Evolutionary conservation across 2,113 vertebrate genomes (phyloP), one percentile per base, ranked within the genome.

Genomic region (Odontesthes bonariensis): DNA sequence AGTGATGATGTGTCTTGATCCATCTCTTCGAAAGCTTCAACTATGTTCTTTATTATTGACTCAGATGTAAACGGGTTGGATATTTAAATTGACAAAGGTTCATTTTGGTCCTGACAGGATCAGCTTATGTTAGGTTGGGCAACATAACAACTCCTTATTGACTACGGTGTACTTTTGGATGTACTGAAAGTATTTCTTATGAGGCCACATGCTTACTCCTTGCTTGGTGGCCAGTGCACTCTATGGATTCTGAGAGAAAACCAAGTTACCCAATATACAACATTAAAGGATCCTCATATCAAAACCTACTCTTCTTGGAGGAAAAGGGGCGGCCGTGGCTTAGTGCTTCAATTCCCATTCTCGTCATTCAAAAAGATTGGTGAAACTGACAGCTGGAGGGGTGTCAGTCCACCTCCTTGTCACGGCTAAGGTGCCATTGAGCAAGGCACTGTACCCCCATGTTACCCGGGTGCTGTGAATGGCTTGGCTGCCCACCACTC

Each of bases 31-130:
- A 65, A 77, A 71, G 69, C 59, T 14, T 61, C 69, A 75, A 75
- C 56, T 56, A 69, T n/a, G 46, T 76, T 67, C 64, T 61, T 64
- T 71, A 73, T 73, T 73, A 73, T 80, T 81, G 73, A 76, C 76
- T 89, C 73, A 51, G 74, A 67, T 73, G 59, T 74, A 79, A 79
- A 76, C 59, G n/a, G 44, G 52, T 46, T 62, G 74, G 57, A 19
- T 79, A 79, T 90, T 88, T 86, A 80, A 89, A 89, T 88, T 59
- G 73, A 91, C 90, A 81, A 80, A 75, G 79, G 33, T 44, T 79
- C 74, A 70, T 79, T 90, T 82, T 85, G 86, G 73, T 78, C 87
- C 58, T 82, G 91, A 90, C 86, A 90, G 81, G 53, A 40, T 63
- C 61, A 62, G 75, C 75, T 85, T 83, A 82, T 83, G 58, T 77